These are phyloP conservation scores for Sesia apiformis DNA, from an alignment of 2,888 invertebrate species.

Conservation along the genomic window DNA sequence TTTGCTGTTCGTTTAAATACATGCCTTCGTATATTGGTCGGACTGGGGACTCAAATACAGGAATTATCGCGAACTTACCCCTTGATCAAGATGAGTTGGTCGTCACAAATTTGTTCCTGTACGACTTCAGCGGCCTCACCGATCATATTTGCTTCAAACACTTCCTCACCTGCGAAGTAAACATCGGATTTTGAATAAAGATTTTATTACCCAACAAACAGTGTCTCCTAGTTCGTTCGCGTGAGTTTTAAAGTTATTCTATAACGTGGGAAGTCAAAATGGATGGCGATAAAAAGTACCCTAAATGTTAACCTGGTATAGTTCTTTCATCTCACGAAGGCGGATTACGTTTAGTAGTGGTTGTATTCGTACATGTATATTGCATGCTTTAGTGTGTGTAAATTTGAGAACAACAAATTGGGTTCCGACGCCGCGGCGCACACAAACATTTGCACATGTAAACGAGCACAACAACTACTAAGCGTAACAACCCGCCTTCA, in stretches of 20 bases:
- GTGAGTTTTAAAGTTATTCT: not conserved
- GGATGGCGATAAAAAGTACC: not conserved
- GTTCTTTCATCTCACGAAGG: too few species aligned
- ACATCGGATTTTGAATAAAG: not conserved
- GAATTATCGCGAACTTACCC: slow-evolving; percentile 72
- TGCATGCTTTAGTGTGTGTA: not conserved
- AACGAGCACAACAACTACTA: too few species aligned
- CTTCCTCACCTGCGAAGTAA: slow-evolving; percentile 84
- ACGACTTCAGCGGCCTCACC: slow-evolving; percentile 97
- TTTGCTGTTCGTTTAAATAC: too few species aligned
- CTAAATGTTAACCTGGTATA: too few species aligned
- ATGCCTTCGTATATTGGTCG: not conserved
- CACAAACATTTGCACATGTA: too few species aligned
- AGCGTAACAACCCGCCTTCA: too few species aligned
- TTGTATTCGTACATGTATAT: not conserved
- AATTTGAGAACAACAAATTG: not conserved
- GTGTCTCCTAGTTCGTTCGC: not conserved
- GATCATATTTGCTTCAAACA: slow-evolving; percentile 92
- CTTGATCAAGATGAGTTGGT: slow-evolving; percentile 97
- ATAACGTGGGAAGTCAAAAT: not conserved
- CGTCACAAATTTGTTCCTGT: slow-evolving; percentile 97
- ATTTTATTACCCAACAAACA: not conserved
- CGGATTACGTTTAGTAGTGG: too few species aligned
- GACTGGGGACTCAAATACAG: not conserved
- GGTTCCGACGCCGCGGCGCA: too few species aligned